Conservation (phyloP, 2,113 vertebrate species). For the Prionailurus bengalensis region DNA sequence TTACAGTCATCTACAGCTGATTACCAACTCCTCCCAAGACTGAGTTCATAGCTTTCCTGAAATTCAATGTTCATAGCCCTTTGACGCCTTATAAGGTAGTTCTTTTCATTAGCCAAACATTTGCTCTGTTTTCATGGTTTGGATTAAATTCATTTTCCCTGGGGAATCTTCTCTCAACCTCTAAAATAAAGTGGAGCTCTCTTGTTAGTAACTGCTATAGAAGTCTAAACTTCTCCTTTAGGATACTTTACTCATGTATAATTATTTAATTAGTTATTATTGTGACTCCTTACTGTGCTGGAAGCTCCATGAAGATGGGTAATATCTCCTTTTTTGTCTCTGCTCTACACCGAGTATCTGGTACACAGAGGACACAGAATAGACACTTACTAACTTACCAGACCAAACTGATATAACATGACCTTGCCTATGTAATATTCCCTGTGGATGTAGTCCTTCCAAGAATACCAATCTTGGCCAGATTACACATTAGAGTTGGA, state of each 20-base stretch:
- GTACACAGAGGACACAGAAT: not conserved
- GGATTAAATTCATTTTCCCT: not conserved
- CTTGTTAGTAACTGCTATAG: not conserved
- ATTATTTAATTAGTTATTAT: conserved; percentile 30
- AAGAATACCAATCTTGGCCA: not conserved
- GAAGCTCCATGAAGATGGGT: not conserved
- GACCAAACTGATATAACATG: not conserved
- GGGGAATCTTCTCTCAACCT: not conserved
- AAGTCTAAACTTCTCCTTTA: conserved; percentile 13
- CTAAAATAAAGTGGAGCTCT: not conserved
- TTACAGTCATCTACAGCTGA: not conserved
- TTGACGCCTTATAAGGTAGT: not conserved
- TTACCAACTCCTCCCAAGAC: not conserved
- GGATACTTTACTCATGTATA: not conserved
- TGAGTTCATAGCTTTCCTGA: not conserved
- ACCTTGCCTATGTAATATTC: not conserved
- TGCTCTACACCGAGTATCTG: not conserved
- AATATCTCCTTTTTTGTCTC: not conserved
- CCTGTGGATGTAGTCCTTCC: not conserved
- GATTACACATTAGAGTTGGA: not conserved
- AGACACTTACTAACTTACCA: not conserved
- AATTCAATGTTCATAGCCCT: not conserved
- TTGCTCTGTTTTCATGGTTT: not conserved
- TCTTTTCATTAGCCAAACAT: not conserved
- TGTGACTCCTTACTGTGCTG: not conserved